These are phyloP conservation scores for Tromatobia lineatoria DNA, from an alignment of 2,888 invertebrate species.

Conservation along the genomic window DNA sequence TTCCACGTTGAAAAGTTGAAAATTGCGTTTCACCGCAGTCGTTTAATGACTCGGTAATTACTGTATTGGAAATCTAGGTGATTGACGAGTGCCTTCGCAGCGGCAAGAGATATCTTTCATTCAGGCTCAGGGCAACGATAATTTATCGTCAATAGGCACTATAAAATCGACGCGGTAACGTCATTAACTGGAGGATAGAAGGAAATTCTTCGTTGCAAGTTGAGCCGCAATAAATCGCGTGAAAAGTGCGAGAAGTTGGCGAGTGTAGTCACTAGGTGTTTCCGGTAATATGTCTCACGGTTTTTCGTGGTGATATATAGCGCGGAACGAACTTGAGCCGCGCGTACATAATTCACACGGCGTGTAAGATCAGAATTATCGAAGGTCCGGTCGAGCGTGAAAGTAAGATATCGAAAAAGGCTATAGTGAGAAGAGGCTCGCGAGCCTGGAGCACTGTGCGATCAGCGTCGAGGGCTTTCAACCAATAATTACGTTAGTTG, in stretches of 20 bases:
- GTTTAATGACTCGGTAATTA: background rate
- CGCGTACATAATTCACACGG: slow-evolving; percentile 74
- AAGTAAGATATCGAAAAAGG: slow-evolving; percentile 63
- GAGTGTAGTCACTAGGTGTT: slow-evolving; percentile 44
- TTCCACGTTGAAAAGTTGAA: background rate
- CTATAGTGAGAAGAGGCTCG: slow-evolving; percentile 1
- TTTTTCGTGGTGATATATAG: slow-evolving; percentile 6
- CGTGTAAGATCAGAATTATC: slow-evolving; percentile 64
- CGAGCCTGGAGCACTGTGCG: slow-evolving; percentile 23
- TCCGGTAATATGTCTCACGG: slow-evolving; percentile 34
- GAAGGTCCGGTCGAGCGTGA: slow-evolving; percentile 57
- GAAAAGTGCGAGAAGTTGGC: slow-evolving; percentile 29
- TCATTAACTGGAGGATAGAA: background rate
- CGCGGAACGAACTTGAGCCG: background rate
- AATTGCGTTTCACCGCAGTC: background rate
- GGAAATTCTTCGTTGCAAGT: background rate
- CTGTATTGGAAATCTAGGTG: background rate
- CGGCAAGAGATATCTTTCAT: background rate
- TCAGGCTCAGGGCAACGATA: background rate
- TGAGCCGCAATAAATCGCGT: slow-evolving; percentile 47
- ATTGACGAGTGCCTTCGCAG: background rate
- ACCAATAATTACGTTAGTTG: slow-evolving; percentile 65
- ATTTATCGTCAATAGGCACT: slow-evolving; percentile 28
- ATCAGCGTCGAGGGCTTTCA: slow-evolving; percentile 52
- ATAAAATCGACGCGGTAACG: background rate